Evolutionary conservation across 2,888 invertebrate species (phyloP).

Genomic region (Conchocele bisecta): DNA sequence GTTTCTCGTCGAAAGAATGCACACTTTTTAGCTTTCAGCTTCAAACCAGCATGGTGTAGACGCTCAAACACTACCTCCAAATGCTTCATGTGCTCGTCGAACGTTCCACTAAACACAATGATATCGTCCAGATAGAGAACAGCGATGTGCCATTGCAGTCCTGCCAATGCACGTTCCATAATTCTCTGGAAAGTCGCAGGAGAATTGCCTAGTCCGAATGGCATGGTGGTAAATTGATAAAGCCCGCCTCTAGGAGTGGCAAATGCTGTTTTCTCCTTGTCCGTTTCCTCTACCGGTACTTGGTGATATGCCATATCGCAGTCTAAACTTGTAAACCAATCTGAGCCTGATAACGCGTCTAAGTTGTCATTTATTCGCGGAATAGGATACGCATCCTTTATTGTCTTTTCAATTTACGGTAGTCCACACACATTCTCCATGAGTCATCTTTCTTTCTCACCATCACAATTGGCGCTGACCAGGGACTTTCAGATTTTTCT

Average conservation of each 20-base stretch:
- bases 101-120: constrained; percentile 35
- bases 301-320: constrained; percentile 30
- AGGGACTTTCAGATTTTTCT: not conserved
- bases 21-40: constrained; percentile 50
- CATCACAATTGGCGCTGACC: constrained; percentile 1
- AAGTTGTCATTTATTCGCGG: constrained; percentile 3
- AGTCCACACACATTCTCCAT: constrained; percentile 24
- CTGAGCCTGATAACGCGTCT: constrained; percentile 15
- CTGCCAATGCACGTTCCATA: constrained; percentile 14
- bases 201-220: not conserved
- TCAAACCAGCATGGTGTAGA: constrained; percentile 36
- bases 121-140: constrained; percentile 61
- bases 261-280: constrained; percentile 28
- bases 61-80: constrained; percentile 36
- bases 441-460: constrained; percentile 22
- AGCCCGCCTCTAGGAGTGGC: constrained; percentile 19
- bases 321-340: constrained; percentile 25
- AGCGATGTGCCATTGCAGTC: constrained; percentile 49
- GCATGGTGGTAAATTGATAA: constrained; percentile 16
- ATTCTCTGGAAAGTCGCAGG: constrained; percentile 11
- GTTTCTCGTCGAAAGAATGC: constrained; percentile 29
- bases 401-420: constrained; percentile 6
- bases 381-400: constrained; percentile 21
- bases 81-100: constrained; percentile 47
- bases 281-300: constrained; percentile 1